Percentiles rank a stretch among this genome's conserved stretches.
Conservation (phyloP, 2,113 vertebrate genomes). For the Myxocyprinus asiaticus region DNA sequence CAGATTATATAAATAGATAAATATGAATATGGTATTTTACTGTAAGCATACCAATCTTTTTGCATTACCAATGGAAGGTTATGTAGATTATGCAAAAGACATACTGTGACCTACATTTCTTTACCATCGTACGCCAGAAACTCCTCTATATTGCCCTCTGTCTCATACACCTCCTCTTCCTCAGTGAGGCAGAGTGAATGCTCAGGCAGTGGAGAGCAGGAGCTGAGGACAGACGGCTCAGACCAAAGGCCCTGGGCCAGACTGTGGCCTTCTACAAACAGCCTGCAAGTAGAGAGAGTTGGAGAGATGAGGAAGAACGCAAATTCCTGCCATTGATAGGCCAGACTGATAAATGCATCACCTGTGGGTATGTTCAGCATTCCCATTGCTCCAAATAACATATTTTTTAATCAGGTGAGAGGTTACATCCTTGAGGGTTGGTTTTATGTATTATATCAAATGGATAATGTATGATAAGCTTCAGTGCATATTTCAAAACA, state of each 20-base stretch:
- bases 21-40: too few species aligned
- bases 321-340: background rate
- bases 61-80: too few species aligned
- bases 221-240: conserved; percentile 37
- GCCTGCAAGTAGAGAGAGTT: conserved; percentile 59
- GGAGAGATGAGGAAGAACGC: conserved; percentile 22
- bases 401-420: conserved; percentile 27
- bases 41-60: too few species aligned
- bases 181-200: conserved; percentile 55
- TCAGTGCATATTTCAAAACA: conserved; percentile 22
- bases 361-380: conserved; percentile 36
- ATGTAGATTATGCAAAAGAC: too few species aligned
- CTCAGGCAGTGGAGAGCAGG: conserved; percentile 33
- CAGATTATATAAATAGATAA: too few species aligned
- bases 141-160: conserved; percentile 83
- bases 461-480: conserved; percentile 44
- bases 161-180: conserved; percentile 80
- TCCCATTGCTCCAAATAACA: conserved; percentile 32
- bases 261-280: conserved; percentile 77
- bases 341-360: conserved; percentile 51
- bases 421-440: conserved; percentile 15
- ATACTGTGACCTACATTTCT: conserved; percentile 71
- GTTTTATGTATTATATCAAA: background rate
- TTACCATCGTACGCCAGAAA: conserved; percentile 82
- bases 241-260: conserved; percentile 63